Conservation (phyloP, 2,113 vertebrate species). For the Aptenodytes forsteri region DNA sequence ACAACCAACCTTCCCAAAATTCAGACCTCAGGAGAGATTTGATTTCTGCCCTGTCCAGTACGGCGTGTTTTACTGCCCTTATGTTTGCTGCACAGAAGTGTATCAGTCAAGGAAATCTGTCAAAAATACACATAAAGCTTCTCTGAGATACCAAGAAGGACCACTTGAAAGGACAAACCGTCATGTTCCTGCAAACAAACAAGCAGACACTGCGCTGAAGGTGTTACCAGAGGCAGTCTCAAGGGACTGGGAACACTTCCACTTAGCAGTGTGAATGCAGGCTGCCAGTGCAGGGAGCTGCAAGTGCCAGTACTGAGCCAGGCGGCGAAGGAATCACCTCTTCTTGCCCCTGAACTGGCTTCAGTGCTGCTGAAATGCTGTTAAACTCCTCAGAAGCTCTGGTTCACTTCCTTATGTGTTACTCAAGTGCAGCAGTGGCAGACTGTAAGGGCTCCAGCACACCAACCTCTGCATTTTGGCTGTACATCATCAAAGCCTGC, state of each 20-base stretch:
- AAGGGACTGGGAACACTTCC: background rate
- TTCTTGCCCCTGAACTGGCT: background rate
- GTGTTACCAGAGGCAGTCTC: background rate
- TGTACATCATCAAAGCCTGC: background rate
- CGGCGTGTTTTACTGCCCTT: background rate
- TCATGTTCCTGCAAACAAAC: background rate
- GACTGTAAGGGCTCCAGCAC: background rate
- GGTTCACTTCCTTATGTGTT: background rate
- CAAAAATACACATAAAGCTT: background rate
- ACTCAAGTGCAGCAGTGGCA: background rate
- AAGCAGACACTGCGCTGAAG: background rate
- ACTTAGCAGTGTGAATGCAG: background rate
- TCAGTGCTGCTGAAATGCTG: background rate
- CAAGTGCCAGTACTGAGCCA: background rate
- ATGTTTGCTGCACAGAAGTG: background rate
- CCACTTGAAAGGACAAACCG: background rate
- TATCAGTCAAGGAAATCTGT: background rate
- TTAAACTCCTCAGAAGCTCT: background rate
- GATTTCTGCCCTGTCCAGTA: background rate
- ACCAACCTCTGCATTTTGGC: background rate
- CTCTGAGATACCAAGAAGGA: background rate
- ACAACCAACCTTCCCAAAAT: background rate
- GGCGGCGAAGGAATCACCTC: background rate
- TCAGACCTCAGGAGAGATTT: background rate
- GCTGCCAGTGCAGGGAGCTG: background rate